A percentile compares a stretch with the other conserved stretches of the same genome.
Conservation (phyloP, 2,888 invertebrate genomes). For the Dicyrtoma fusca region DNA sequence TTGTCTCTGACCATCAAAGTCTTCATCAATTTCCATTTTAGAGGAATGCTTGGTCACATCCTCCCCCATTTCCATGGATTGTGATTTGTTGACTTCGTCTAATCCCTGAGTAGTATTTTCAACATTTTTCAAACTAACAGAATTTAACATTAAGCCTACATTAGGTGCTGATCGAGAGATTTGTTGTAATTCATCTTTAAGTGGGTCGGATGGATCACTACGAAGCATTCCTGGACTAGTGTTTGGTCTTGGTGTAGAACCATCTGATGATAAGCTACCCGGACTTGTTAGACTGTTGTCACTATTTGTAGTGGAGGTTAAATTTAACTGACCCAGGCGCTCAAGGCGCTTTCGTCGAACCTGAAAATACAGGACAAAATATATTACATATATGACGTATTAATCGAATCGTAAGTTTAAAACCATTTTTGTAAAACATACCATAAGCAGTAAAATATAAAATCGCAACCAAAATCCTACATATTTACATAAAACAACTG, state of each 20-base stretch:
- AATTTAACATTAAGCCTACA: slow-evolving; percentile 1
- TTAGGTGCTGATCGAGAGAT: slow-evolving; percentile 21
- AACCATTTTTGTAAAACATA: too few relatives aligned
- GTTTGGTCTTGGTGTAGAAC: slow-evolving; percentile 4
- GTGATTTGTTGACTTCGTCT: neutral
- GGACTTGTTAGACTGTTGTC: slow-evolving; percentile 18
- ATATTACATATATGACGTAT: slow-evolving; percentile 1
- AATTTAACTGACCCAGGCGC: slow-evolving; percentile 63
- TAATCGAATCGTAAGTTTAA: too few relatives aligned
- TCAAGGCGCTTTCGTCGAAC: slow-evolving; percentile 77
- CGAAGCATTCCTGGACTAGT: slow-evolving; percentile 16
- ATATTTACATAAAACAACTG: too few relatives aligned
- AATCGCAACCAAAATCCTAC: too few relatives aligned
- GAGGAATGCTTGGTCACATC: slow-evolving; percentile 4
- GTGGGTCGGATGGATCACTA: slow-evolving; percentile 61
- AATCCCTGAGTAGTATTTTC: neutral
- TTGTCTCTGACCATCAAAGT: slow-evolving; percentile 6
- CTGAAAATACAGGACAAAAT: slow-evolving; percentile 60
- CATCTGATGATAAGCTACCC: neutral
- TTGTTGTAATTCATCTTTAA: slow-evolving; percentile 63
- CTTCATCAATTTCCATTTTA: slow-evolving; percentile 12
- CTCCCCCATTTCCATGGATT: slow-evolving; percentile 31
- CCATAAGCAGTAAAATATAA: too few relatives aligned
- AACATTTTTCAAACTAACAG: slow-evolving; percentile 14
- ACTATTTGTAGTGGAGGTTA: slow-evolving; percentile 5